phyloP scores from a whole-genome alignment of 2,888 invertebrate genomes.

The Icerya purchasi region DNA sequence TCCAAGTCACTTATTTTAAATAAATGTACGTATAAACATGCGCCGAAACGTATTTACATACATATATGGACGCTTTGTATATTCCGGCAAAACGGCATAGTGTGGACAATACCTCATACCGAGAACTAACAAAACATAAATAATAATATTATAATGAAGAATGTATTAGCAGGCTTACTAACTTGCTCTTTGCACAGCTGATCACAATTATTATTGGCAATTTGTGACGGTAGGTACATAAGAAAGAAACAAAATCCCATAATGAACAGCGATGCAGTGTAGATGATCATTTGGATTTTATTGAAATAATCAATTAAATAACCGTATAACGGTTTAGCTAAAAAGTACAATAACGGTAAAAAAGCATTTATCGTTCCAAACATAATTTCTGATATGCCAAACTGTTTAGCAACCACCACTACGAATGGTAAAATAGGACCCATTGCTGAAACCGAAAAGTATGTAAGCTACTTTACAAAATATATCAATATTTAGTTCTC shows the following conservation, averaged over 20 bases:
- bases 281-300: constrained; percentile 43
- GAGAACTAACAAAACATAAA: too few species aligned
- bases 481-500: constrained; percentile 1
- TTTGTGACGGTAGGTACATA: constrained; percentile 33
- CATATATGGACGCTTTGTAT: too few species aligned
- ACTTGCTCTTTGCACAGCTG: too few species aligned
- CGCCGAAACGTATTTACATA: too few species aligned
- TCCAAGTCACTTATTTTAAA: too few species aligned
- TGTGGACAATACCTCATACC: too few species aligned
- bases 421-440: constrained; percentile 61
- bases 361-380: constrained; percentile 58
- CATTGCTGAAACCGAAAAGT: constrained; percentile 35
- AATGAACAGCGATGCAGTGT: constrained; percentile 37
- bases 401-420: constrained; percentile 51
- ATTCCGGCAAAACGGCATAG: too few species aligned
- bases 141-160: too few species aligned
- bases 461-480: too few species aligned
- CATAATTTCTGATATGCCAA: constrained; percentile 48
- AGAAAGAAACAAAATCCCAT: constrained; percentile 47
- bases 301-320: constrained; percentile 51
- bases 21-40: too few species aligned
- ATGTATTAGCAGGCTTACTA: too few species aligned
- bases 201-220: too few species aligned
- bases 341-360: constrained; percentile 49
- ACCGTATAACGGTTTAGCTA: constrained; percentile 56